Evolutionary conservation across 2,888 invertebrate genomes (phyloP), one percentile per base, ranked within the genome.

Genomic region (Cephonodes hylas): DNA sequence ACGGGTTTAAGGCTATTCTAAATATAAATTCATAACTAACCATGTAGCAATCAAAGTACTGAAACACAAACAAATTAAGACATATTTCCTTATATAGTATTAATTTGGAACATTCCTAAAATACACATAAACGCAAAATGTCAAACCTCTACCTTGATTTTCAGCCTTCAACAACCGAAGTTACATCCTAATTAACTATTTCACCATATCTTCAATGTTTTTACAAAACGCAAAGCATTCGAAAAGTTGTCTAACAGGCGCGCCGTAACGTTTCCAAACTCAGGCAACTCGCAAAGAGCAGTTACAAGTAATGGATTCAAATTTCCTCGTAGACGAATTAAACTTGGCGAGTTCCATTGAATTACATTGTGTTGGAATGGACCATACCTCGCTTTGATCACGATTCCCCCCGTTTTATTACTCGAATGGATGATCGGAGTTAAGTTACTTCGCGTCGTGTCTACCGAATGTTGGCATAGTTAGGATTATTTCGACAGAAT

Each of bases 291-390:
- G 42, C 15, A 25, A 72, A 71, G 66, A 66, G 65, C 71, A 67
- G 61, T 70, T 71, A 27, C 46, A n/a, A 63, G 62, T 67, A 70
- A 69, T 58, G 60, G 61, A 60, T 64, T 53, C 59, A 59, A 45
- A 59, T 59, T 44, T 59, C 44, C 18, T 31, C 69, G 61, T 67
- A 65, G 69, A 72, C 73, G 71, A 75, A 80, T 77, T 76, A 71
- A 77, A 81, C 75, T 80, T 75, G 60, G 70, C 66, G 71, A 34
- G 27, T 73, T 76, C 62, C 72, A 81, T 81, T 79, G 77, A 77
- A 80, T 74, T 74, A 80, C 70, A 77, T 81, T 79, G 74, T 75
- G 72, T 67, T 61, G 70, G 68, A 79, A 75, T 66, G 69, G 64
- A 61, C 70, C 59, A 64, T 72, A 77, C 67, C 66, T 66, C 62